phyloP scores from a whole-genome alignment of 1,140 invertebrate genomes.

The Melipona quadrifasciata region DNA sequence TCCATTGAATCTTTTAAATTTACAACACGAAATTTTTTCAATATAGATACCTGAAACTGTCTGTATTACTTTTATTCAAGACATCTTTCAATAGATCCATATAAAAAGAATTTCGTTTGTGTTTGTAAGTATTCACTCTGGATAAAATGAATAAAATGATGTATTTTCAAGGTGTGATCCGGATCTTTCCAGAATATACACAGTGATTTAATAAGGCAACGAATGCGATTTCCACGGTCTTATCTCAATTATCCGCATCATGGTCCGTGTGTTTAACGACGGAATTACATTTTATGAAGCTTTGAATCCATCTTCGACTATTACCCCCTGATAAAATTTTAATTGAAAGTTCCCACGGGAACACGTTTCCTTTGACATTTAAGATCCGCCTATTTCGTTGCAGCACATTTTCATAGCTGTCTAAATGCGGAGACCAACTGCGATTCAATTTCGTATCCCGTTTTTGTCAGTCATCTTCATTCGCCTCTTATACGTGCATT shows the following conservation, averaged over 20 bases:
- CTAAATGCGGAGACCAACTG: constrained; percentile 7
- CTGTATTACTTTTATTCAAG: neutral
- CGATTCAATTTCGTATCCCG: neutral
- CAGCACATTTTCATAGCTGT: neutral
- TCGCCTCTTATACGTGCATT: neutral
- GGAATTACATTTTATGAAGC: constrained; percentile 5
- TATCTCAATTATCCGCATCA: neutral
- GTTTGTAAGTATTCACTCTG: neutral
- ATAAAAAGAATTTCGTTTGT: neutral
- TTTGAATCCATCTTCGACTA: neutral
- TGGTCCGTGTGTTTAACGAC: neutral
- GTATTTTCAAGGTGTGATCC: neutral
- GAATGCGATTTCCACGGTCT: neutral
- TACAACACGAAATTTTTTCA: neutral
- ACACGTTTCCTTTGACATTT: constrained; percentile 24
- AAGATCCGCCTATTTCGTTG: constrained; percentile 8
- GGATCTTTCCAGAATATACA: neutral
- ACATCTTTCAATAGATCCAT: too few species aligned
- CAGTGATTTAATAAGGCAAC: neutral
- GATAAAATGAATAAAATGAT: neutral
- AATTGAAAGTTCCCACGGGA: constrained; percentile 20
- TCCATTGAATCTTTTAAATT: neutral
- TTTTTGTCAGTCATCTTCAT: too few species aligned
- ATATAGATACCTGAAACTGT: too few species aligned
- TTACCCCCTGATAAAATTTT: constrained; percentile 36